Evolutionary conservation across 2,113 vertebrate species (phyloP).

Genomic region (Columba janthina): DNA sequence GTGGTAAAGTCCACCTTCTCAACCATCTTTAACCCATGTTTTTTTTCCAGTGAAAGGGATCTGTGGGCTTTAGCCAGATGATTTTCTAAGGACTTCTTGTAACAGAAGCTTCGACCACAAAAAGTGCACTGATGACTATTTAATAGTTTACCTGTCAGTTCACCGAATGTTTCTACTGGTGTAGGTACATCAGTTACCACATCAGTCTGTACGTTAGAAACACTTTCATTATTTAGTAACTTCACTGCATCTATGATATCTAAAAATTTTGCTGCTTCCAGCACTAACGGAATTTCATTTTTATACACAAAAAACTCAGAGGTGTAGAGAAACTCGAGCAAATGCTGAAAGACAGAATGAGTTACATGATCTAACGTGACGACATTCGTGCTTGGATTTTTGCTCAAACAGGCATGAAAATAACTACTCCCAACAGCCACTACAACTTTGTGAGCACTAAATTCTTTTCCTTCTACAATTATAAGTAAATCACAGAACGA

Average conservation of each 20-base stretch:
- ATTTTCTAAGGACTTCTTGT: conserved; percentile 83
- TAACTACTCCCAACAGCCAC: conserved; percentile 97
- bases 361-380: conserved; percentile 92
- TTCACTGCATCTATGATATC: conserved; percentile 95
- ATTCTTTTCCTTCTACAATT: conserved; percentile 88
- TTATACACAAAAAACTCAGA: conserved; percentile 89
- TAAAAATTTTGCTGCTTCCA: conserved; percentile 91
- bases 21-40: conserved; percentile 74
- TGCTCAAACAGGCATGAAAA: conserved; percentile 92
- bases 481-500: conserved; percentile 92
- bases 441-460: conserved; percentile 91
- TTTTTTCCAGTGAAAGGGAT: conserved; percentile 50
- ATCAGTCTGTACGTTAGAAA: conserved; percentile 56
- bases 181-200: conserved; percentile 37
- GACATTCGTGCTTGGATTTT: conserved; percentile 82
- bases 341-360: conserved; percentile 87
- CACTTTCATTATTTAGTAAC: conserved; percentile 81
- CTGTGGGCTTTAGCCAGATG: conserved; percentile 80
- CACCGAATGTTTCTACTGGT: conserved; percentile 55
- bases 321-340: conserved; percentile 93
- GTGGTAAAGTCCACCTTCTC: conserved; percentile 70
- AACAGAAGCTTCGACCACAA: conserved; percentile 78
- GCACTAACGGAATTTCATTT: conserved; percentile 84
- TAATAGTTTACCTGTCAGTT: conserved; percentile 69
- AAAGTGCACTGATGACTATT: conserved; percentile 75